phyloP scores from a whole-genome alignment of 2,888 invertebrate genomes.

The Pristionchus exspectatus region DNA sequence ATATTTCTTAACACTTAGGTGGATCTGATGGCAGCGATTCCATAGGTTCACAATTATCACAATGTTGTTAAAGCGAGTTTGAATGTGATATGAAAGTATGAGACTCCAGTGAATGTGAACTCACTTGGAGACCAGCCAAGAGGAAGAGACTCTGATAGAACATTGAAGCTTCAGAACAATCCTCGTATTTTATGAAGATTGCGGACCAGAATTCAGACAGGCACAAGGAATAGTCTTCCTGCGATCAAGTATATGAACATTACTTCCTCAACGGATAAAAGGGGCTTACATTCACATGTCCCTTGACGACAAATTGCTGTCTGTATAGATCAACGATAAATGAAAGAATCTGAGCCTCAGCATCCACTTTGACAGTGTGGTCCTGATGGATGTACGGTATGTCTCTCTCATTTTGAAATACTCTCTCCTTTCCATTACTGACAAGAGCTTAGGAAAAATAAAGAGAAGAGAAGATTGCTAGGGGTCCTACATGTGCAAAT shows the following conservation, averaged over 20 bases:
- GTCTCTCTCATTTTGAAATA: not conserved
- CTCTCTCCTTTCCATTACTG: not conserved
- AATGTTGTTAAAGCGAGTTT: too few relatives aligned
- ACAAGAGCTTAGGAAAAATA: not conserved
- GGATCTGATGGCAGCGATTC: too few relatives aligned
- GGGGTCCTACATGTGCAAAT: too few relatives aligned
- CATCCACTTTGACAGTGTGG: constrained; percentile 19
- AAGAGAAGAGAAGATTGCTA: not conserved
- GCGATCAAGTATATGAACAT: not conserved
- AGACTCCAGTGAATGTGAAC: not conserved
- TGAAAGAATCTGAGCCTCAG: constrained; percentile 47
- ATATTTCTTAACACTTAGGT: too few relatives aligned
- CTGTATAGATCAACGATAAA: constrained; percentile 53
- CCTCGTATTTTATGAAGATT: constrained; percentile 43
- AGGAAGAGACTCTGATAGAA: constrained; percentile 52
- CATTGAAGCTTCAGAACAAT: constrained; percentile 37
- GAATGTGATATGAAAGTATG: too few relatives aligned
- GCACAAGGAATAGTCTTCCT: constrained; percentile 31
- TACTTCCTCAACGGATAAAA: not conserved
- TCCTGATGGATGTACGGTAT: not conserved
- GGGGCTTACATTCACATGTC: not conserved
- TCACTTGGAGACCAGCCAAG: constrained; percentile 39
- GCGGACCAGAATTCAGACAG: constrained; percentile 42
- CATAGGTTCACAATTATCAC: too few relatives aligned
- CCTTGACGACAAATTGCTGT: not conserved